Percentiles rank a stretch among this genome's conserved stretches.
Conservation (phyloP, 2,797 vertebrate genomes). For the Typhlichthys eigenmanni region DNA sequence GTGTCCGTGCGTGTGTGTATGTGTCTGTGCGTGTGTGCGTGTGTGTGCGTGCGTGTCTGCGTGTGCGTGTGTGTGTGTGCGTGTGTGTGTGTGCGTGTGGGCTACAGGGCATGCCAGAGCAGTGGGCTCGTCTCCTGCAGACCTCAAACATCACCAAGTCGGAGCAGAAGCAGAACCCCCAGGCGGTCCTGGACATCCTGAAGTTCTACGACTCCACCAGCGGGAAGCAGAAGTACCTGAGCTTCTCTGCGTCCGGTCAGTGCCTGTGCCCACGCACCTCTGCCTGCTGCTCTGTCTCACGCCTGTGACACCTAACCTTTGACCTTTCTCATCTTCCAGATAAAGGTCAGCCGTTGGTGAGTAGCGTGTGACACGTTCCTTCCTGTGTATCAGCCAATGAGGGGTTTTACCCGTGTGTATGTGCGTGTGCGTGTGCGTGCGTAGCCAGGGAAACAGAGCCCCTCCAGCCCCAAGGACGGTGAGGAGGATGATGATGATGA, state of each 20-base stretch:
- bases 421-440: neutral
- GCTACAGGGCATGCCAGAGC: slow-evolving; percentile 95
- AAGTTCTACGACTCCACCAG: slow-evolving; percentile 98
- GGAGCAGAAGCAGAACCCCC: slow-evolving; percentile 98
- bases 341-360: slow-evolving; percentile 74
- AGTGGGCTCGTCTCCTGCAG: slow-evolving; percentile 96
- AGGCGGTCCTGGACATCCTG: slow-evolving; percentile 94
- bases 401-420: too few relatives aligned
- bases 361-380: slow-evolving; percentile 11
- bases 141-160: slow-evolving; percentile 98
- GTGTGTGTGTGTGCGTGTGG: slow-evolving; percentile 13
- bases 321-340: slow-evolving; percentile 53
- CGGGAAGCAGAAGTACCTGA: slow-evolving; percentile 96
- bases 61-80: neutral
- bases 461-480: slow-evolving; percentile 67
- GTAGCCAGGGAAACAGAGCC: slow-evolving; percentile 84
- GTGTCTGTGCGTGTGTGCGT: too few relatives aligned
- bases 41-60: too few relatives aligned
- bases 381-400: too few relatives aligned
- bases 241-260: slow-evolving; percentile 90
- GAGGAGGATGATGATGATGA: slow-evolving; percentile 91
- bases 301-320: neutral
- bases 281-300: neutral
- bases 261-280: neutral
- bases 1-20: too few relatives aligned